These are phyloP conservation scores for Chiloscyllium punctatum DNA, from an alignment of 2,797 vertebrate genomes.

Conservation along the genomic window DNA sequence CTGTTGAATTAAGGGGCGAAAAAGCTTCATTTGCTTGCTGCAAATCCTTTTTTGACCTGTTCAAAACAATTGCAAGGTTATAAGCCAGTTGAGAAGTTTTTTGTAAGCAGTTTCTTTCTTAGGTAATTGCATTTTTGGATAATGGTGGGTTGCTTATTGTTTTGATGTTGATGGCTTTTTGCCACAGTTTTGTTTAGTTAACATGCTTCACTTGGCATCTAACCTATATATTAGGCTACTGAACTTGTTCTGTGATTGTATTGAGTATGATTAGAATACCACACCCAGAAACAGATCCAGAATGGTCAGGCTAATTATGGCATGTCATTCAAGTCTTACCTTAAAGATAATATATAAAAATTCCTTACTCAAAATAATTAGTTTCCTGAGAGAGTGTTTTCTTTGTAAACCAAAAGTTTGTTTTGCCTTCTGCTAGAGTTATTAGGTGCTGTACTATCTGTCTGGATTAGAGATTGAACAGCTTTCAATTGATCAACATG, in stretches of 20 bases:
- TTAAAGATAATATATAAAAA: neutral
- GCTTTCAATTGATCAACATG: neutral
- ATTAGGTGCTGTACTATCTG: neutral
- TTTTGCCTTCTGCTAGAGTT: neutral
- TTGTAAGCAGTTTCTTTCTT: neutral
- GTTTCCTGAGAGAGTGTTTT: neutral
- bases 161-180: neutral
- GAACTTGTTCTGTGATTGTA: constrained; percentile 16
- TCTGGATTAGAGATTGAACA: neutral
- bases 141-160: neutral
- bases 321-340: neutral
- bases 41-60: neutral
- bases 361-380: neutral
- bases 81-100: neutral
- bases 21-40: neutral
- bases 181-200: neutral
- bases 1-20: neutral
- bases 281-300: neutral
- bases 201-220: neutral
- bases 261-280: neutral
- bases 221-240: neutral
- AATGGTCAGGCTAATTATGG: neutral
- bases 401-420: neutral
- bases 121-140: neutral
- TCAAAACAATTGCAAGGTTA: neutral